Evolutionary conservation across 2,888 invertebrate species (phyloP).

Genomic region (Acanthococcus lagerstroemiae): DNA sequence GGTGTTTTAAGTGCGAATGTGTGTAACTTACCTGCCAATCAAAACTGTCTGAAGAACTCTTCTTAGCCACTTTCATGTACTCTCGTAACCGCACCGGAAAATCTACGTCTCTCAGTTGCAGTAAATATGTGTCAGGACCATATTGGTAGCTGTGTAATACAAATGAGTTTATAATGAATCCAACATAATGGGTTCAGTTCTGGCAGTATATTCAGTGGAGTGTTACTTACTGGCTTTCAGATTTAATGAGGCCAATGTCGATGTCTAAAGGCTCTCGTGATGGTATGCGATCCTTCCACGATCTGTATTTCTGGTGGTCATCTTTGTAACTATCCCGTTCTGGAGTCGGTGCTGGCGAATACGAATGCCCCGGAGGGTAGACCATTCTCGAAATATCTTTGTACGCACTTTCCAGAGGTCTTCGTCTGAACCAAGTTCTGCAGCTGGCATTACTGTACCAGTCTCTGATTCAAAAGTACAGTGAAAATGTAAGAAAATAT

Average conservation of each 20-base stretch:
- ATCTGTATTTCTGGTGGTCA: constrained; percentile 36
- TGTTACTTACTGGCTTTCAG: constrained; percentile 31
- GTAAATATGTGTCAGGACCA: constrained; percentile 90
- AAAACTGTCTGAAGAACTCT: constrained; percentile 55
- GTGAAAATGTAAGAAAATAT: too few relatives aligned
- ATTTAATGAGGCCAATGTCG: constrained; percentile 33
- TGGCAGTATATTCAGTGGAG: background rate
- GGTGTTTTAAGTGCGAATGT: too few relatives aligned
- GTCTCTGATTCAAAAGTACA: constrained; percentile 48
- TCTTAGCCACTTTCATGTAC: constrained; percentile 86
- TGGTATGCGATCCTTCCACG: constrained; percentile 62
- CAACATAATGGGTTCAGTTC: background rate
- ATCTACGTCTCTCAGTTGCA: constrained; percentile 84
- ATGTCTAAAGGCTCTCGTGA: constrained; percentile 53
- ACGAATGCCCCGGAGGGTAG: constrained; percentile 73
- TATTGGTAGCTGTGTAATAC: constrained; percentile 58
- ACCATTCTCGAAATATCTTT: constrained; percentile 90
- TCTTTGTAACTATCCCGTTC: constrained; percentile 41
- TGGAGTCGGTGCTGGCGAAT: constrained; percentile 69
- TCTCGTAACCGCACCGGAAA: constrained; percentile 89
- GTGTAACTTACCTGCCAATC: constrained; percentile 64
- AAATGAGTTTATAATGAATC: background rate
- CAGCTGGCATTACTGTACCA: constrained; percentile 86
- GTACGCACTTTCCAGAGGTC: constrained; percentile 72
- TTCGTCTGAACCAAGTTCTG: constrained; percentile 72